A percentile compares a stretch with the other conserved stretches of the same genome.
Evolutionary conservation across 1,140 invertebrate genomes (phyloP).

Genomic region (Samia ricini): DNA sequence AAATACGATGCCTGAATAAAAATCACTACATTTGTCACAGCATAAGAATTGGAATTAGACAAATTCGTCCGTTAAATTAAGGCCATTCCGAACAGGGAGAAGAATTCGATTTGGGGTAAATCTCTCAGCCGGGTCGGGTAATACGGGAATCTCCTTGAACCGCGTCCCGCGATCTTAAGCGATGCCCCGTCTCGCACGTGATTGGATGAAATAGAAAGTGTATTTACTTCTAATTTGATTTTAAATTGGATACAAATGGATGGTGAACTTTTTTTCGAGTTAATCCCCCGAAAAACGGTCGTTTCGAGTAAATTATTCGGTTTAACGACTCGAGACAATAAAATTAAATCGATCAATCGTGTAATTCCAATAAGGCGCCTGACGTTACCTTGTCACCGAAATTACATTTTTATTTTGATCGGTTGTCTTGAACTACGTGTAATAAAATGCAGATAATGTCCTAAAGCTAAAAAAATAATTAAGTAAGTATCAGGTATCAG

Average conservation of each 20-base stretch:
- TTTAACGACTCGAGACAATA: conserved; percentile 32
- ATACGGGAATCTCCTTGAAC: conserved; percentile 47
- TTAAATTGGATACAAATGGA: conserved; percentile 66
- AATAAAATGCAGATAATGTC: too few species aligned
- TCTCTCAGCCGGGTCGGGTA: conserved; percentile 47
- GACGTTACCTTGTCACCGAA: neutral
- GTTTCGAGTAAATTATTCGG: conserved; percentile 38
- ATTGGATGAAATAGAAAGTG: conserved; percentile 56
- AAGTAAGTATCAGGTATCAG: too few species aligned
- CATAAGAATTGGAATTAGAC: conserved; percentile 72
- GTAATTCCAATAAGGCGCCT: conserved; percentile 2
- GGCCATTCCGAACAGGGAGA: conserved; percentile 47
- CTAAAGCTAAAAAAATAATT: too few species aligned
- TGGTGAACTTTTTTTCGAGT: conserved; percentile 39
- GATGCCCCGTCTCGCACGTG: conserved; percentile 45
- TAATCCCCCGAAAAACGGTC: conserved; percentile 34
- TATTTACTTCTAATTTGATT: conserved; percentile 68
- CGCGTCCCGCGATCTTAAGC: conserved; percentile 31
- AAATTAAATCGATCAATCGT: conserved; percentile 41
- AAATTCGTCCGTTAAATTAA: conserved; percentile 73
- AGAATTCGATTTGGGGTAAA: conserved; percentile 68
- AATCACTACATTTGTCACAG: conserved; percentile 70
- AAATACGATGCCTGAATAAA: conserved; percentile 56
- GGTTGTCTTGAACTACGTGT: neutral
- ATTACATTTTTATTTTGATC: neutral